phyloP scores from a whole-genome alignment of 1,140 invertebrate genomes.

The Popillia japonica region DNA sequence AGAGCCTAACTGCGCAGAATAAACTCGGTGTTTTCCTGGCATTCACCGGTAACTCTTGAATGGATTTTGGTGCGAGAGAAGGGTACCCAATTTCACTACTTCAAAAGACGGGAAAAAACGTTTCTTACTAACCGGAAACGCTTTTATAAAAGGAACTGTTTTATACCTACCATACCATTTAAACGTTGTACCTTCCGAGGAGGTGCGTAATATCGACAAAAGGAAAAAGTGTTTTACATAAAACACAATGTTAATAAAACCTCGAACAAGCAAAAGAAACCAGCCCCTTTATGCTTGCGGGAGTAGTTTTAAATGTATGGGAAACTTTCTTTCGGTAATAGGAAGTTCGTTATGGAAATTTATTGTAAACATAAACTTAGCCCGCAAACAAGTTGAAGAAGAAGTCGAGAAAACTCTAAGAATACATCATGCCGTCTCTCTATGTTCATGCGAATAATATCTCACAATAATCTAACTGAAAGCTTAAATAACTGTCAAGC shows the following conservation, averaged over 20 bases:
- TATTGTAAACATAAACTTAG: too few relatives aligned
- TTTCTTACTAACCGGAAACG: background rate
- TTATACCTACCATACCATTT: conserved; percentile 21
- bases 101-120: conserved; percentile 18
- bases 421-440: too few relatives aligned
- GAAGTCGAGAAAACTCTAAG: too few relatives aligned
- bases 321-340: background rate
- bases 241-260: conserved; percentile 4
- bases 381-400: too few relatives aligned
- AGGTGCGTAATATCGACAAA: conserved; percentile 22
- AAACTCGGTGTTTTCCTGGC: background rate
- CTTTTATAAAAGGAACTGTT: conserved; percentile 4
- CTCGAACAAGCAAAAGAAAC: background rate
- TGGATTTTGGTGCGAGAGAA: background rate
- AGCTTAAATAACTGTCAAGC: too few relatives aligned
- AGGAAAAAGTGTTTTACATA: conserved; percentile 26
- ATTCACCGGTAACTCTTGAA: background rate
- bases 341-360: too few relatives aligned
- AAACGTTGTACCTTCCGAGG: conserved; percentile 23
- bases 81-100: conserved; percentile 28
- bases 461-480: too few relatives aligned
- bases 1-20: background rate
- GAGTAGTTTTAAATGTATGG: background rate
- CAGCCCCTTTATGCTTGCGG: background rate
- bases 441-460: too few relatives aligned